Conservation (phyloP, 2,113 vertebrate species). For the Urocynchramus pylzowi region DNA sequence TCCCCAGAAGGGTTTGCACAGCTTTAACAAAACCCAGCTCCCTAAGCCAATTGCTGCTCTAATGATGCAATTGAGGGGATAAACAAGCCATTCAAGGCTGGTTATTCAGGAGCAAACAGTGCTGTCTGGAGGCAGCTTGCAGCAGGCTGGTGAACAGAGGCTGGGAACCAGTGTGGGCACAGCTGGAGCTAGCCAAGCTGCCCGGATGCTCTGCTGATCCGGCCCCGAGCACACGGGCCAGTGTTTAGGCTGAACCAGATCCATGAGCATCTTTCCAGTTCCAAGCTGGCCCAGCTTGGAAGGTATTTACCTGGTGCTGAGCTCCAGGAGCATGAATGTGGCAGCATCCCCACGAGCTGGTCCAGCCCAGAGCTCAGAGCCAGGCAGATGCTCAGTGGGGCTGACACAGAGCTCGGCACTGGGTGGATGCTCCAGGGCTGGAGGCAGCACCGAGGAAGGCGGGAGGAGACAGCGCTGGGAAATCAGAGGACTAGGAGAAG, state of each 20-base stretch:
- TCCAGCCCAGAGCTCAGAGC: not conserved
- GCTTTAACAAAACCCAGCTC: conserved; percentile 23
- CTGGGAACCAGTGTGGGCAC: not conserved
- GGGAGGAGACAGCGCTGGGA: not conserved
- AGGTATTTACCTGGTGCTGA: not conserved
- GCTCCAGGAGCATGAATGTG: not conserved
- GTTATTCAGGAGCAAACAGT: conserved; percentile 6
- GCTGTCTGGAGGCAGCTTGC: conserved; percentile 25
- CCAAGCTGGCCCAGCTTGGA: not conserved
- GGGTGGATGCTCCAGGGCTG: not conserved
- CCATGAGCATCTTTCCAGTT: not conserved
- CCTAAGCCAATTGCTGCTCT: conserved; percentile 24
- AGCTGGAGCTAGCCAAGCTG: not conserved
- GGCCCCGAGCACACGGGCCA: fast-evolving
- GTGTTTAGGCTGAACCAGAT: not conserved
- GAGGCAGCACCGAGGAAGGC: not conserved
- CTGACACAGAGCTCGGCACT: not conserved
- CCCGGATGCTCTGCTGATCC: not conserved
- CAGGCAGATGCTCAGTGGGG: not conserved
- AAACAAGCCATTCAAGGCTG: conserved; percentile 36
- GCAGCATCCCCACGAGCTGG: fast-evolving
- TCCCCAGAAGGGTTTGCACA: conserved; percentile 24
- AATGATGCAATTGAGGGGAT: conserved; percentile 48
- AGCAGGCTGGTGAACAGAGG: not conserved
- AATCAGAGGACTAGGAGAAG: not conserved